These are phyloP conservation scores for Hirtodrosophila confusa DNA, from an alignment of 2,888 invertebrate species.

Conservation along the genomic window DNA sequence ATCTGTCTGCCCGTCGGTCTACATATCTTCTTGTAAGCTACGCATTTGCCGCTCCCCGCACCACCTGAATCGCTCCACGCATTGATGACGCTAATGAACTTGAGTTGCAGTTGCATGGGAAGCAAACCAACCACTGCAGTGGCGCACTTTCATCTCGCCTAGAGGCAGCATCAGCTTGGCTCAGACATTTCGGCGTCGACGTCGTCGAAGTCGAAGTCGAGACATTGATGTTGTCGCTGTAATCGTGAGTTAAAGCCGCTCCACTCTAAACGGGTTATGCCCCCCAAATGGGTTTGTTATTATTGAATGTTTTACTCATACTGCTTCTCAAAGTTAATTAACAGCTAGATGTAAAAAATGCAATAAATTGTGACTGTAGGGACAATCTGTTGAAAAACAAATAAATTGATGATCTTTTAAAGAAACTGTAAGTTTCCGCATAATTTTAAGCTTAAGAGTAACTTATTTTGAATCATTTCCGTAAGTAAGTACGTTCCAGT, in stretches of 20 bases:
- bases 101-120: constrained; percentile 51
- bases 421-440: no score
- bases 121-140: constrained; percentile 46
- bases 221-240: constrained; percentile 21
- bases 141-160: constrained; percentile 58
- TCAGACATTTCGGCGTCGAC: constrained; percentile 56
- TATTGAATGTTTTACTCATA: constrained; percentile 11
- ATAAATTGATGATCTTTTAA: no score
- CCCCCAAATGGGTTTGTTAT: constrained; percentile 32
- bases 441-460: no score
- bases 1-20: constrained; percentile 41
- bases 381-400: no score
- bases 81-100: constrained; percentile 59
- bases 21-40: constrained; percentile 31
- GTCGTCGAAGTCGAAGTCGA: constrained; percentile 7
- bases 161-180: constrained; percentile 29
- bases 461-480: no score
- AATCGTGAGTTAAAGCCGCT: constrained; percentile 35
- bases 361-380: no score
- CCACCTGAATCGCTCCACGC: constrained; percentile 8
- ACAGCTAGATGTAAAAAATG: no score
- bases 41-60: constrained; percentile 22
- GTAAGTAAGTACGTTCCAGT: no score
- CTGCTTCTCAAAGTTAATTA: neutral
- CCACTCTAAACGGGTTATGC: constrained; percentile 32